Evolutionary conservation across 2,888 invertebrate species (phyloP), one percentile per base, ranked within the genome.

Genomic region (Neuroscelio doddi): DNA sequence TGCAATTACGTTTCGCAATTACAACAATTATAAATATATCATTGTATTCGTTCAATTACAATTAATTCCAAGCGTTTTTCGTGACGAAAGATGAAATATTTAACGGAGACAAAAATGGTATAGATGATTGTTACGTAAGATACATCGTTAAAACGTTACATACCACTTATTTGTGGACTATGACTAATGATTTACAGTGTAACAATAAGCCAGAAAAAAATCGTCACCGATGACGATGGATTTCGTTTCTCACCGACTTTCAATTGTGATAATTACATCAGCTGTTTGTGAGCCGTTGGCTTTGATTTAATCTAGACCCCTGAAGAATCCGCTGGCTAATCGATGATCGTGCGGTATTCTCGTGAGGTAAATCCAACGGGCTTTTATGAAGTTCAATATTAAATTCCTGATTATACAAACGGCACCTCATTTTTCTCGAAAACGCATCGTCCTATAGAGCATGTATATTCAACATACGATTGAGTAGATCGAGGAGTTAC

Each of bases 401-500:
- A n/a, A n/a, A n/a, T n/a, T n/a, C n/a, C 21, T 21, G 21, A 21
- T 21, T 21, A 21, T 21, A 21, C 21, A n/a, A n/a, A n/a, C n/a
- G n/a, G n/a, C n/a, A n/a, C n/a, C n/a, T n/a, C n/a, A n/a, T 26
- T 26, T 26, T 26, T 8, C 26, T 26, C 26, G 21, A 39, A 39
- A 39, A 8, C 10, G 2, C 16, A 36, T 17, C 15, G 30, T 17
- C 27, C 17, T 30, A 32, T 49, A 29, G 14, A 36, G 14, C 32
- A 21, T 64, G 55, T 64, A 55, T 46, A 59, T 51, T 59, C 27
- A 58, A 62, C 53, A 36, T 51, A 47, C 57, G 62, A 53, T 66
- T 58, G 38, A 52, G 57, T 32, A 15, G 44, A 47, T 38, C 55
- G 50, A 50, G 72, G 75, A 73, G 74, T 78, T 79, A n/a, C n/a